phyloP scores from a whole-genome alignment of 1,140 invertebrate species.

The Procambarus virginalis region DNA sequence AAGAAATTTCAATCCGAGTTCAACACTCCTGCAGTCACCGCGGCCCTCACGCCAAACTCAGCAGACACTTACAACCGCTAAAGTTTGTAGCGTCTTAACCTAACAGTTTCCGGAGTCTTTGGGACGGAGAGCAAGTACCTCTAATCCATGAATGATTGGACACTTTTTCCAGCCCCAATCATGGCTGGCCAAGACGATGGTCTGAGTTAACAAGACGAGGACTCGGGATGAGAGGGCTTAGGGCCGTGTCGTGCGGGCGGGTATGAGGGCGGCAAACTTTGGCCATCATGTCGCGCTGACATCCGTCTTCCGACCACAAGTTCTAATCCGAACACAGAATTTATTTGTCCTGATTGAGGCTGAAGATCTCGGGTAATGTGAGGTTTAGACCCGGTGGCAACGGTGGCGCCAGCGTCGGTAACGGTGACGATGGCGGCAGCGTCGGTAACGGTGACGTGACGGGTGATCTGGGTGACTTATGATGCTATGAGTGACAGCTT shows the following conservation, averaged over 20 bases:
- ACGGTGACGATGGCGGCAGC: too few species aligned
- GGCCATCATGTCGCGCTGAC: not conserved
- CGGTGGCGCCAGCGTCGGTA: too few species aligned
- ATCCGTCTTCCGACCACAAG: not conserved
- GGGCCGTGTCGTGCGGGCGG: not conserved
- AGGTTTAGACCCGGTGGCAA: not conserved
- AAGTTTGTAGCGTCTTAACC: not conserved
- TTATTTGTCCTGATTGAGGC: constrained; percentile 1
- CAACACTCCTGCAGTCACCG: not conserved
- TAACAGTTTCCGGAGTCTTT: not conserved
- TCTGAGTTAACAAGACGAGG: not conserved
- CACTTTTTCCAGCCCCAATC: not conserved
- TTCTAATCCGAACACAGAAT: not conserved
- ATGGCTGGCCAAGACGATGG: not conserved
- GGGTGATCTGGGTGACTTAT: too few species aligned
- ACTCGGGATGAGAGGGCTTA: not conserved
- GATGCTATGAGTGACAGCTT: too few species aligned
- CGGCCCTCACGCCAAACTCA: not conserved
- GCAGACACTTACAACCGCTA: not conserved
- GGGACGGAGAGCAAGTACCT: not conserved
- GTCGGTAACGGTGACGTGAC: too few species aligned
- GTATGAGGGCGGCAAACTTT: not conserved
- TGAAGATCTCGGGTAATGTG: not conserved
- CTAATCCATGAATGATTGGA: not conserved
- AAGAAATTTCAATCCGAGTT: not conserved